Percentiles rank a stretch among this genome's conserved stretches.
Conservation (phyloP, 1,140 invertebrate species). For the Drosophila serrata region DNA sequence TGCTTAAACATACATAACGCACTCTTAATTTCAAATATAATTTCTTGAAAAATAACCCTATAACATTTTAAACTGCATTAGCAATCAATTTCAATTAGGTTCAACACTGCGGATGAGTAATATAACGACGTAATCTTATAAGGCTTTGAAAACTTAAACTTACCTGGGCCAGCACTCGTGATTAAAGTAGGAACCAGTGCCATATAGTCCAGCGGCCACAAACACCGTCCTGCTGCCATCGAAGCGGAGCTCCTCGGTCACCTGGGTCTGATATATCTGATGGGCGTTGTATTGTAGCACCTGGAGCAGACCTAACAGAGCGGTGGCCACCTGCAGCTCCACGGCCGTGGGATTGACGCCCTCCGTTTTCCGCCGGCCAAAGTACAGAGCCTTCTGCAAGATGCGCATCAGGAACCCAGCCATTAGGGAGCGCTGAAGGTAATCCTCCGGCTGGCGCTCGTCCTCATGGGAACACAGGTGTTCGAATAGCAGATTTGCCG, state of each 20-base stretch:
- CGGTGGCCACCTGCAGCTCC: slow-evolving; percentile 87
- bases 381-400: slow-evolving; percentile 88
- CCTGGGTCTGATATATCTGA: slow-evolving; percentile 92
- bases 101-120: slow-evolving; percentile 5
- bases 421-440: slow-evolving; percentile 92
- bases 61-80: no score
- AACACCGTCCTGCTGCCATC: slow-evolving; percentile 87
- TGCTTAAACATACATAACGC: no score
- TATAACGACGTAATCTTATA: no score
- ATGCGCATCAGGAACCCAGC: slow-evolving; percentile 91
- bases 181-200: slow-evolving; percentile 93
- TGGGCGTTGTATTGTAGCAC: slow-evolving; percentile 96
- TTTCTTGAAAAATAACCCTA: no score
- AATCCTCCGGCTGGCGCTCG: slow-evolving; percentile 89
- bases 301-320: slow-evolving; percentile 91
- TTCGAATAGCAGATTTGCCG: slow-evolving; percentile 85
- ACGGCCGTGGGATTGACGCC: slow-evolving; percentile 85
- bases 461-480: slow-evolving; percentile 89
- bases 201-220: slow-evolving; percentile 93
- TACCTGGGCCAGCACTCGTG: slow-evolving; percentile 93
- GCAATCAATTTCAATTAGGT: not conserved
- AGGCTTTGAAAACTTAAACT: not conserved
- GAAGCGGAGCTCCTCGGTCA: slow-evolving; percentile 86
- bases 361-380: slow-evolving; percentile 85
- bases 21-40: not conserved